Evolutionary conservation across 2,888 invertebrate species (phyloP).

Genomic region (Agriopis aurantiaria): DNA sequence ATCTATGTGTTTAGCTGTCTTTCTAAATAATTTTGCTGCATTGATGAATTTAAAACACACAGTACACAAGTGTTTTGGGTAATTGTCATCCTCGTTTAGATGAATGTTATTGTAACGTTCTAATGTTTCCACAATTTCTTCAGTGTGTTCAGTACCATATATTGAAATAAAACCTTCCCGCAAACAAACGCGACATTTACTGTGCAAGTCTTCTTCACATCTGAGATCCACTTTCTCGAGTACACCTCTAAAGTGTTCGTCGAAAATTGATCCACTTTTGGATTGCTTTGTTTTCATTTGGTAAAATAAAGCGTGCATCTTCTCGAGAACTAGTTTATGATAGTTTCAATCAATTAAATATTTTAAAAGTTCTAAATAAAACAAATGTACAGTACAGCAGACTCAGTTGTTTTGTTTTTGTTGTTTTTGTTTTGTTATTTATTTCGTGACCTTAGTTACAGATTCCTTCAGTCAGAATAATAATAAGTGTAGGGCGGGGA

Average conservation of each 20-base stretch:
- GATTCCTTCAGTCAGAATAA: too few species aligned
- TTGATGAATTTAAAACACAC: constrained; percentile 66
- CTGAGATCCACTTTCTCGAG: constrained; percentile 20
- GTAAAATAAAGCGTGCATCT: constrained; percentile 45
- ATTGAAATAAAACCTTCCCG: constrained; percentile 42
- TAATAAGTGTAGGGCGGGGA: too few species aligned
- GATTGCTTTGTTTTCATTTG: constrained; percentile 41
- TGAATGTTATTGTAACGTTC: constrained; percentile 56
- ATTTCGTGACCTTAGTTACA: too few species aligned
- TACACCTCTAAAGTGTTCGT: constrained; percentile 44
- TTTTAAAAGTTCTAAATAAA: too few species aligned
- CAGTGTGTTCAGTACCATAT: constrained; percentile 29
- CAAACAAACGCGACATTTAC: constrained; percentile 50
- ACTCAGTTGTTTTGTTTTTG: too few species aligned
- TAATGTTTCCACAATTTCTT: constrained; percentile 32
- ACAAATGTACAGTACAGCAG: too few species aligned
- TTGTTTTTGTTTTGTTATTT: too few species aligned
- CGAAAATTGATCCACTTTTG: constrained; percentile 35
- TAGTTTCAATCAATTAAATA: too few species aligned
- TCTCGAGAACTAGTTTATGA: not conserved
- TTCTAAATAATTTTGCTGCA: constrained; percentile 65
- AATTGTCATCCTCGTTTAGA: constrained; percentile 59
- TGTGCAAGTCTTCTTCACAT: constrained; percentile 26
- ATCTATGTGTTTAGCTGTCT: constrained; percentile 62
- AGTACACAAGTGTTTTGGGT: constrained; percentile 66